Conservation (phyloP, 2,797 vertebrate genomes). For the Notolepis coatsorum region DNA sequence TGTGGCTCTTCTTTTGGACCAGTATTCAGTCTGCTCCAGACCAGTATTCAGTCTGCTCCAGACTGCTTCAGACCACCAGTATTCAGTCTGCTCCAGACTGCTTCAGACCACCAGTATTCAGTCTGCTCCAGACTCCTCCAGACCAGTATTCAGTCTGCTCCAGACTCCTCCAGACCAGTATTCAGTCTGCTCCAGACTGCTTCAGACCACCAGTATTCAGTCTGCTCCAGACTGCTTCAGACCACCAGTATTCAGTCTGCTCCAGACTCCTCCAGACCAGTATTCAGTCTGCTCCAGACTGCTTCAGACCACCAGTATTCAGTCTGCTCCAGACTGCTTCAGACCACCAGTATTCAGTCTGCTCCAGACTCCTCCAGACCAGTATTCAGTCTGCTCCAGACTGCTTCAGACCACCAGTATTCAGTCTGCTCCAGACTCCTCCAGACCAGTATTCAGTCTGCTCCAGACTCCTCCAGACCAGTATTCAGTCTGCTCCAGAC, state of each 20-base stretch:
- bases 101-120: not conserved
- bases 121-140: too few species aligned
- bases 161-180: too few species aligned
- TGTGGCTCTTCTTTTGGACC: not conserved
- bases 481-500: not conserved
- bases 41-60: not conserved
- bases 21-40: slow-evolving; percentile 12
- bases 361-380: too few species aligned
- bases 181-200: not conserved
- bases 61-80: too few species aligned
- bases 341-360: not conserved
- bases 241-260: not conserved
- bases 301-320: too few species aligned
- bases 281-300: not conserved
- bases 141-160: not conserved
- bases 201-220: not conserved
- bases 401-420: too few species aligned
- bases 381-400: not conserved
- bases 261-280: too few species aligned
- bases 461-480: too few species aligned
- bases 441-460: not conserved
- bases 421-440: too few species aligned
- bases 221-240: too few species aligned
- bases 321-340: too few species aligned
- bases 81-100: not conserved